Base-by-base conservation (phyloP, 2,888 invertebrate species). In the Pollenia amentaria region DNA sequence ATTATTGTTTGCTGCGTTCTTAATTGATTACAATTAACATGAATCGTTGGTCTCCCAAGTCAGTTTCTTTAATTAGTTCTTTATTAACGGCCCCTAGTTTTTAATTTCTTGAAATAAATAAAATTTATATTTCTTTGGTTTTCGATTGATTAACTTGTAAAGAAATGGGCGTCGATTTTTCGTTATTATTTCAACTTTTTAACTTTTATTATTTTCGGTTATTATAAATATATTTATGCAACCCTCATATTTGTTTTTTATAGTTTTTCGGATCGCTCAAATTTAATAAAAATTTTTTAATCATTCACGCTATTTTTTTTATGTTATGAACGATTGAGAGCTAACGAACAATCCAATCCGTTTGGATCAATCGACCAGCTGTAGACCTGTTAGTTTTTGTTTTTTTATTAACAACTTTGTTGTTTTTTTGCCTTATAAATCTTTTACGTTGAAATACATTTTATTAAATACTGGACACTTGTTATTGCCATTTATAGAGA, bases 21-120 rank as follows among this genome's bases (percentile, higher is more conserved):
- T 81, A 87, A 87, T 87, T 87, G 87, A 84, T 87, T 77, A 81
- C 80, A 87, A 87, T 87, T 87, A 81, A 84, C 62, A 57, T 76
- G 84, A 87, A 84, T 62, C 62, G 38, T 51, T n/a, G 44, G 57
- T 81, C 18, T 55, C 12, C 48, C 11, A 16, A 73, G 51, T 46
- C 70, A 18, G n/a, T 62, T 48, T 29, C 62, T 48, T 75, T 60
- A 64, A 75, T 46, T n/a, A 44, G 53, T 69, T 62, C 42, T 65
- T 62, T 76, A 65, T 83, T 76, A 76, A 60, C 57, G 67, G 76
- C 72, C 84, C 76, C 73, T 84, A 77, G 42, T 29, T 6, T 29
- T 29, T 29, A 29, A 73, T 81, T 40, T 64, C 12, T 40, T 55
- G 48, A 65, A 76, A 70, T 44, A 53, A 62, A 57, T 57, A 21